A percentile compares a stretch with the other conserved stretches of the same genome.
Conservation (phyloP, 2,797 vertebrate genomes). For the Siniperca scherzeri region DNA sequence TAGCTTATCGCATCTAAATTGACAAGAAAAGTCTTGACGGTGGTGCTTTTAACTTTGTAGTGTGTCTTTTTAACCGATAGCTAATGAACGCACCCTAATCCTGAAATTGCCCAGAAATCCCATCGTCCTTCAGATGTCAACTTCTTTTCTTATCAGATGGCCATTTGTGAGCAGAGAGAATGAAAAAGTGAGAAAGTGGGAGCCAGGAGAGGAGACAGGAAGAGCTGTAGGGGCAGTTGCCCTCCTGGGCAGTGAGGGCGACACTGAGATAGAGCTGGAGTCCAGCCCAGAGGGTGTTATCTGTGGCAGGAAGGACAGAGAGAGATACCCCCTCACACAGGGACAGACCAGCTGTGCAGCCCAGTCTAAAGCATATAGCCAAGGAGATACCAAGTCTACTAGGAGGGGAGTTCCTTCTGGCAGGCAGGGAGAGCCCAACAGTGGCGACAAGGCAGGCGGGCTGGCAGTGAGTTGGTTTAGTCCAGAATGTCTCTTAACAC, state of each 20-base stretch:
- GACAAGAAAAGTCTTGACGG: not conserved
- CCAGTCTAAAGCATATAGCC: not conserved
- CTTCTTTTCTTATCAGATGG: slow-evolving; percentile 42
- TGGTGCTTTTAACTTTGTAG: not conserved
- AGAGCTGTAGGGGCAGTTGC: slow-evolving; percentile 42
- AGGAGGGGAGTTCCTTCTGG: slow-evolving; percentile 28
- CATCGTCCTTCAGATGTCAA: not conserved
- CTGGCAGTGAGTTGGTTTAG: slow-evolving; percentile 72
- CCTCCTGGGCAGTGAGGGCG: slow-evolving; percentile 86
- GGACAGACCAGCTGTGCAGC: slow-evolving; percentile 3
- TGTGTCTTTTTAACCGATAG: not conserved
- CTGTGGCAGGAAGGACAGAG: slow-evolving; percentile 35
- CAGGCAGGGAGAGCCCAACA: slow-evolving; percentile 81
- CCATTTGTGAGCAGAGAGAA: slow-evolving; percentile 22
- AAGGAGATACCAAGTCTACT: slow-evolving; percentile 44
- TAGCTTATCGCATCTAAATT: not conserved
- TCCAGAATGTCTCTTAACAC: not conserved
- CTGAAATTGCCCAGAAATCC: not conserved
- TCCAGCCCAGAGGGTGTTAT: slow-evolving; percentile 84
- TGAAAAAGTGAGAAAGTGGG: slow-evolving; percentile 3
- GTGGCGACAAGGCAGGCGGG: slow-evolving; percentile 70
- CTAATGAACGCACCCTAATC: not conserved
- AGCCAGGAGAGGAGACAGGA: slow-evolving; percentile 40
- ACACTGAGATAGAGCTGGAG: slow-evolving; percentile 86
- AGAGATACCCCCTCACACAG: not conserved